Conservation (phyloP, 2,888 invertebrate genomes). For the Artemia sinica region DNA sequence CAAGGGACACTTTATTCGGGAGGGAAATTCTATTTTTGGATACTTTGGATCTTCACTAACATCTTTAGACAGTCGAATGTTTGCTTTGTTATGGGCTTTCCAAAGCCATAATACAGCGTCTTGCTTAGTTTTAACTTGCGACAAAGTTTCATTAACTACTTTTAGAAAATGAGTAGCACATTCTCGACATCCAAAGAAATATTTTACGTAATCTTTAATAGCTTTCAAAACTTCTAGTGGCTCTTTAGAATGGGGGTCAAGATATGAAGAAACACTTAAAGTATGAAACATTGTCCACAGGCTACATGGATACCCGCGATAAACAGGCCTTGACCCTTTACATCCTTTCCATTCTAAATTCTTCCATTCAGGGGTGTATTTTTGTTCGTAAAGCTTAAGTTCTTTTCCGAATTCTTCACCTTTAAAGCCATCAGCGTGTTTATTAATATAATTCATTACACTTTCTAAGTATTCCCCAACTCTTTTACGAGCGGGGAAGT, state of each 20-base stretch:
- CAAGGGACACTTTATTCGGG: constrained; percentile 44
- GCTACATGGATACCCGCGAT: constrained; percentile 79
- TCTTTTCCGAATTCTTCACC: constrained; percentile 31
- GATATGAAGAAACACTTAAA: constrained; percentile 45
- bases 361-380: constrained; percentile 26
- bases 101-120: constrained; percentile 66
- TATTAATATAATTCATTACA: constrained; percentile 32
- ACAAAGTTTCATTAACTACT: constrained; percentile 54
- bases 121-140: constrained; percentile 23
- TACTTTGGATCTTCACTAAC: constrained; percentile 70
- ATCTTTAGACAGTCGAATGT: constrained; percentile 66
- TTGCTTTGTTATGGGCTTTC: constrained; percentile 83
- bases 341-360: constrained; percentile 55
- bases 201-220: constrained; percentile 68
- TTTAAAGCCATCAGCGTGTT: constrained; percentile 28
- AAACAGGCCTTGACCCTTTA: constrained; percentile 51
- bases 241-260: constrained; percentile 26
- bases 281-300: constrained; percentile 89
- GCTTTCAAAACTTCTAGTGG: constrained; percentile 55
- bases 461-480: constrained; percentile 44
- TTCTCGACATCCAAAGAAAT: constrained; percentile 84
- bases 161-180: constrained; percentile 74
- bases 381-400: constrained; percentile 21
- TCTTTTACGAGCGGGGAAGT: constrained; percentile 48
- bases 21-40: constrained; percentile 78